phyloP scores from a whole-genome alignment of 2,797 vertebrate genomes.

The Lutjanus campechanus region DNA sequence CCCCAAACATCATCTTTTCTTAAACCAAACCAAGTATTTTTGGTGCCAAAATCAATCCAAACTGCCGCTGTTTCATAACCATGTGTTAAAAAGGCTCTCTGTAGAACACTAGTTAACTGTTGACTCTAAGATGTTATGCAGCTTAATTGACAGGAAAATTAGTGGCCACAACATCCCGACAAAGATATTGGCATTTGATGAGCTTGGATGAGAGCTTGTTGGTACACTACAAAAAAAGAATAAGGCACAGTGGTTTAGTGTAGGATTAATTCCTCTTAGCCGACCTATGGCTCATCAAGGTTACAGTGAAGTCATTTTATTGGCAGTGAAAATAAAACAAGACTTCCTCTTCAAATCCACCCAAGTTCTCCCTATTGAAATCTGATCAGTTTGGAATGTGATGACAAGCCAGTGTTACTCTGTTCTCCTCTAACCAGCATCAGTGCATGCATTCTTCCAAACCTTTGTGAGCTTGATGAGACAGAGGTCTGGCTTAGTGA shows the following conservation, averaged over 20 bases:
- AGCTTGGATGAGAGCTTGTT: no score
- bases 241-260: neutral
- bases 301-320: conserved; percentile 7
- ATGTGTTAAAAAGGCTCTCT: no score
- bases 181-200: no score
- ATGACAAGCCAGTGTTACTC: conserved; percentile 17
- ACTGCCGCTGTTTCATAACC: no score
- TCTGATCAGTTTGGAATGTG: conserved; percentile 12
- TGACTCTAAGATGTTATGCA: no score
- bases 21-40: no score
- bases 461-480: conserved; percentile 31
- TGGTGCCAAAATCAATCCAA: no score
- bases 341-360: neutral
- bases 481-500: conserved; percentile 32
- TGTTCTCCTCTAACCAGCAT: conserved; percentile 8
- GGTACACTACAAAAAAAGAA: neutral
- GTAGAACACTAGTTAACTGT: no score
- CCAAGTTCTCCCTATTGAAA: conserved; percentile 1
- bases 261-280: neutral
- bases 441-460: conserved; percentile 15
- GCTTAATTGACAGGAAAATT: no score
- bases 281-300: neutral
- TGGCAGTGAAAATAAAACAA: conserved; percentile 2
- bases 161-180: no score
- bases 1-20: no score